A percentile compares a stretch with the other conserved stretches of the same genome.
phyloP scores from a whole-genome alignment of 2,113 vertebrate genomes.

The Dendropsophus ebraccatus region DNA sequence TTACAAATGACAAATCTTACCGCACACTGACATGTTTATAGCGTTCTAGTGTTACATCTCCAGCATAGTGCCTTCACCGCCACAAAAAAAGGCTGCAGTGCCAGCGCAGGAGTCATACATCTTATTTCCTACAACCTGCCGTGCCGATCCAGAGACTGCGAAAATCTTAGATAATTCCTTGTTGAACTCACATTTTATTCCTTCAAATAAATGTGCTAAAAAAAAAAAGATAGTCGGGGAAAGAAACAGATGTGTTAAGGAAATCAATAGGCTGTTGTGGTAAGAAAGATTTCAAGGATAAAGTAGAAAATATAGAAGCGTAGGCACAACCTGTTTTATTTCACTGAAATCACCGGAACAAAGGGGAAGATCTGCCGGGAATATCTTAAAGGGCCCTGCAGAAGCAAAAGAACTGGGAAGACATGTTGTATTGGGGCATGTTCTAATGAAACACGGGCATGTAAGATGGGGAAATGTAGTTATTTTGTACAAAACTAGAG shows the following conservation, averaged over 20 bases:
- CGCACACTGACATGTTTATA: slow-evolving; percentile 36
- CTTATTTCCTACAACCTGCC: slow-evolving; percentile 23
- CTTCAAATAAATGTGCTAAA: slow-evolving; percentile 8
- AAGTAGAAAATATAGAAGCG: background rate
- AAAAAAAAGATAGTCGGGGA: background rate
- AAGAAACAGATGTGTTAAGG: slow-evolving; percentile 21
- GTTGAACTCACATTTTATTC: slow-evolving; percentile 27
- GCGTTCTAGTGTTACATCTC: background rate
- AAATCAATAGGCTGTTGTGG: slow-evolving; percentile 28
- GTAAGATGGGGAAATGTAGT: too few relatives aligned
- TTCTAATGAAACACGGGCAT: too few relatives aligned
- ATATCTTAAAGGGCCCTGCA: background rate
- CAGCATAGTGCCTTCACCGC: background rate
- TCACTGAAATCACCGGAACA: too few relatives aligned
- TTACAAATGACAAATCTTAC: slow-evolving; percentile 26
- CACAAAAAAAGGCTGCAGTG: slow-evolving; percentile 9
- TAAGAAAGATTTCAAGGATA: slow-evolving; percentile 9
- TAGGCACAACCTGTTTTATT: background rate
- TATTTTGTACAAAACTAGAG: too few relatives aligned
- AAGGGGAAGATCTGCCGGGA: background rate
- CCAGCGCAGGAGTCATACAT: background rate
- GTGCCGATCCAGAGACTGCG: background rate
- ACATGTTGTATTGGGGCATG: too few relatives aligned
- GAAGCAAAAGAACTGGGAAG: background rate
- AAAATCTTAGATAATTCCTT: slow-evolving; percentile 24